Conservation (phyloP, 2,888 invertebrate genomes). For the Amphipyra tragopoginis region DNA sequence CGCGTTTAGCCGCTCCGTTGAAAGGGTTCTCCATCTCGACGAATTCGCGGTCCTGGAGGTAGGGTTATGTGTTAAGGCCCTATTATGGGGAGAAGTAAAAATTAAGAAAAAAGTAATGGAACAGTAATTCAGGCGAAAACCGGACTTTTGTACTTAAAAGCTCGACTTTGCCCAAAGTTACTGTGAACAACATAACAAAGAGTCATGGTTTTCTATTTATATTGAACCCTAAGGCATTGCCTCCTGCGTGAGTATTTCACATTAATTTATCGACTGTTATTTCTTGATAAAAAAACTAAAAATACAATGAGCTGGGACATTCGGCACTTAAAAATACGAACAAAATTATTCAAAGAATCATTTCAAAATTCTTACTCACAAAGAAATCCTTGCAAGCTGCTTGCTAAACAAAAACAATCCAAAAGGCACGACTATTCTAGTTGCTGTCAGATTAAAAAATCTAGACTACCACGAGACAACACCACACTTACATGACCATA, state of each 20-base stretch:
- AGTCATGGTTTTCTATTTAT: slow-evolving; percentile 6
- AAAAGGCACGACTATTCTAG: slow-evolving; percentile 42
- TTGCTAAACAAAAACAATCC: slow-evolving; percentile 32
- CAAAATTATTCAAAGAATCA: slow-evolving; percentile 17
- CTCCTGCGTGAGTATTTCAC: background rate
- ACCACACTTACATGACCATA: slow-evolving; percentile 48
- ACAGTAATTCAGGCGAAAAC: slow-evolving; percentile 32
- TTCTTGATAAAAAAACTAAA: slow-evolving; percentile 11
- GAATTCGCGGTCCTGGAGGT: slow-evolving; percentile 97
- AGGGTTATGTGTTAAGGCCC: slow-evolving; percentile 57
- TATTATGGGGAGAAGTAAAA: slow-evolving; percentile 48
- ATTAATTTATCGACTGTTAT: background rate
- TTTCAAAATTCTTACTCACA: slow-evolving; percentile 45
- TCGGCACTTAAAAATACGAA: slow-evolving; percentile 27
- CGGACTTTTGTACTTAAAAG: slow-evolving; percentile 20
- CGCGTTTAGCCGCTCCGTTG: slow-evolving; percentile 97
- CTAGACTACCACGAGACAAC: slow-evolving; percentile 46
- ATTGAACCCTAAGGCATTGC: slow-evolving; percentile 1
- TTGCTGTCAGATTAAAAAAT: slow-evolving; percentile 25
- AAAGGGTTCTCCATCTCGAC: slow-evolving; percentile 98
- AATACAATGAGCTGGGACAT: slow-evolving; percentile 22
- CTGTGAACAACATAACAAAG: slow-evolving; percentile 34
- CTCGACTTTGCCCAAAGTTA: slow-evolving; percentile 33
- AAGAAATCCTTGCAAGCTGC: slow-evolving; percentile 18
- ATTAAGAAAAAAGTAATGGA: slow-evolving; percentile 19